Percentiles rank a stretch among this genome's conserved stretches.
Evolutionary conservation across 2,888 invertebrate genomes (phyloP).

Genomic region (Idaea biselata): DNA sequence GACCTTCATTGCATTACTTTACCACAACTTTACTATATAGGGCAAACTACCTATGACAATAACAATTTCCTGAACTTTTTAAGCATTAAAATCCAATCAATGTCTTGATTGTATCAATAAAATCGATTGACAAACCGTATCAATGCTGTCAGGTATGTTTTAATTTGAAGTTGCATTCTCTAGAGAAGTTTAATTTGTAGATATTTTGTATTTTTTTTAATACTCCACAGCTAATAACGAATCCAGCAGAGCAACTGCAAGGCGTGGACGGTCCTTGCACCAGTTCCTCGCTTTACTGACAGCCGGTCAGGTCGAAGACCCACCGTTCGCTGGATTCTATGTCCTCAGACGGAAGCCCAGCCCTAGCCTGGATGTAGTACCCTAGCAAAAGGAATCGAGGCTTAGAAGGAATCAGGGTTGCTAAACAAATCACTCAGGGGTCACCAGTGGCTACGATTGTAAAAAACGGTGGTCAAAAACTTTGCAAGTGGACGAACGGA

Average conservation of each 20-base stretch:
- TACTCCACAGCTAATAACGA: slow-evolving; percentile 62
- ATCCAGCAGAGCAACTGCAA: slow-evolving; percentile 62
- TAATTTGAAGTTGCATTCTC: background rate
- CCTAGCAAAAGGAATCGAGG: slow-evolving; percentile 9
- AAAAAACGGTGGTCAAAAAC: background rate
- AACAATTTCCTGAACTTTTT: background rate
- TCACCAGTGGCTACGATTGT: background rate
- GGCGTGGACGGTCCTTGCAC: slow-evolving; percentile 75
- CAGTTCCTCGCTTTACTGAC: slow-evolving; percentile 76
- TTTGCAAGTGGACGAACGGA: slow-evolving; percentile 12
- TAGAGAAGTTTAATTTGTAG: background rate
- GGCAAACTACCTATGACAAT: background rate
- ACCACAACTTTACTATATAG: background rate
- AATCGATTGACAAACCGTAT: background rate
- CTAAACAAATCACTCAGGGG: background rate
- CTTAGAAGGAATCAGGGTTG: slow-evolving; percentile 6
- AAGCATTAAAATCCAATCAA: background rate
- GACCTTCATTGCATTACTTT: background rate
- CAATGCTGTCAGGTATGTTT: no score
- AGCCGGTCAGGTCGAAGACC: slow-evolving; percentile 50
- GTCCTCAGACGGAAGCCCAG: slow-evolving; percentile 65
- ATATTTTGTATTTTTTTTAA: background rate
- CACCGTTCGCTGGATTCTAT: slow-evolving; percentile 64
- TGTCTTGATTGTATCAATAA: no score
- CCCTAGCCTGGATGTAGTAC: slow-evolving; percentile 72